Evolutionary conservation across 2,888 invertebrate genomes (phyloP).

Genomic region (Oscheius sp.): DNA sequence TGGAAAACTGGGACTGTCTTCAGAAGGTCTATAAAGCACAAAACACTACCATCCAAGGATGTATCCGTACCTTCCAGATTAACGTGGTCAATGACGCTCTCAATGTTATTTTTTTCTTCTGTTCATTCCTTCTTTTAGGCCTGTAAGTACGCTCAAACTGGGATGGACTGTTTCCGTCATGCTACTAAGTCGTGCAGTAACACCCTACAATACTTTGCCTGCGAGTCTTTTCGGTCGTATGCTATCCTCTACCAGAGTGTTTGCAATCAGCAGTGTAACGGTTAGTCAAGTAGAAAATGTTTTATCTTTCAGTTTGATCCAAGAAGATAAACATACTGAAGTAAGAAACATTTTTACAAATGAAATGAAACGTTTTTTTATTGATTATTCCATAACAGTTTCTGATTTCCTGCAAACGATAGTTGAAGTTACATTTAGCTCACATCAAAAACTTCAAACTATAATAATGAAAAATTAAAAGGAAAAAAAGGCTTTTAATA

Average conservation of each 20-base stretch:
- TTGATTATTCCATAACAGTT: no score
- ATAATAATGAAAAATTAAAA: no score
- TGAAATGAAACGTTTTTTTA: background rate
- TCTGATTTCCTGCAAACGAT: no score
- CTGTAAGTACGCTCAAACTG: constrained; percentile 42
- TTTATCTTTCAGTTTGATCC: background rate
- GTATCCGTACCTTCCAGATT: constrained; percentile 41
- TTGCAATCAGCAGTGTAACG: constrained; percentile 22
- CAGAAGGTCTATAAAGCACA: constrained; percentile 45
- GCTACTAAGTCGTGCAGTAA: constrained; percentile 25
- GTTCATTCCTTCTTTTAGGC: constrained; percentile 27
- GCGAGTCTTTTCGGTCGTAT: constrained; percentile 52
- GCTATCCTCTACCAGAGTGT: constrained; percentile 24
- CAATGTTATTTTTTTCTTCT: constrained; percentile 25
- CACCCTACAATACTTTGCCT: constrained; percentile 42
- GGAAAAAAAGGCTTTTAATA: no score
- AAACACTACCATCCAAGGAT: constrained; percentile 42
- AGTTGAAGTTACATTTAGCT: no score
- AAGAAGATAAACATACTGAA: background rate
- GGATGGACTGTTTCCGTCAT: constrained; percentile 42
- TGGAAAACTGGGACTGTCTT: constrained; percentile 50
- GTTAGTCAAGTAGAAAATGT: background rate
- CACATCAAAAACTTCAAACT: no score
- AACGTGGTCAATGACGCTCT: constrained; percentile 40
- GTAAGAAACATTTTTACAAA: background rate